A percentile compares a stretch with the other conserved stretches of the same genome.
Conservation (phyloP, 2,113 vertebrate genomes). For the Zosterops japonicus region DNA sequence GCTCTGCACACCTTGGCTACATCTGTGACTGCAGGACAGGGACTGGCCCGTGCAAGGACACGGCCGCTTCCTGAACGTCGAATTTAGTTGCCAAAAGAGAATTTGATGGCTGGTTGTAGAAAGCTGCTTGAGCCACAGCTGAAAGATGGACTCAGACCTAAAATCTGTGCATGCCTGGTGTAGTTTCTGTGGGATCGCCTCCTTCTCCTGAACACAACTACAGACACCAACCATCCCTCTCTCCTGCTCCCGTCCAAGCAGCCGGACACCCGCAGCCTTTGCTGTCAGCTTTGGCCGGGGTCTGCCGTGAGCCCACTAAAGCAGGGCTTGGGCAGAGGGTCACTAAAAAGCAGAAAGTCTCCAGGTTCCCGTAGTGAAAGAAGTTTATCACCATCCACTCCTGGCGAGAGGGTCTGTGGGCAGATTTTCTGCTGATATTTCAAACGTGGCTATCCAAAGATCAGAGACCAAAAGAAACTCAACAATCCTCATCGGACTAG, state of each 20-base stretch:
- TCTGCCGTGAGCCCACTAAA: not conserved
- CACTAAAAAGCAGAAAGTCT: not conserved
- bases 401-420: not conserved
- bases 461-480: not conserved
- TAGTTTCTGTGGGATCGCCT: not conserved
- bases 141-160: slow-evolving; percentile 47
- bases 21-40: not conserved
- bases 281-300: not conserved
- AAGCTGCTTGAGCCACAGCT: slow-evolving; percentile 39
- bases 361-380: not conserved
- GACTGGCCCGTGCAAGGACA: not conserved
- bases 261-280: not conserved
- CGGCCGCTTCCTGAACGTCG: not conserved
- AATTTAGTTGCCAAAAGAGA: slow-evolving; percentile 6
- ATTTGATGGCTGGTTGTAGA: not conserved
- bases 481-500: not conserved
- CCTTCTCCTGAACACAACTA: not conserved
- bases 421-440: not conserved
- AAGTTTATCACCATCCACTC: not conserved
- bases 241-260: not conserved
- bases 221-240: not conserved
- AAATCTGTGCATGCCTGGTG: slow-evolving; percentile 4
- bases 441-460: not conserved
- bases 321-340: not conserved
- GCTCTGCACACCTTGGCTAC: slow-evolving; percentile 21